Conservation (phyloP, 2,797 vertebrate species). For the Falco rusticolus region DNA sequence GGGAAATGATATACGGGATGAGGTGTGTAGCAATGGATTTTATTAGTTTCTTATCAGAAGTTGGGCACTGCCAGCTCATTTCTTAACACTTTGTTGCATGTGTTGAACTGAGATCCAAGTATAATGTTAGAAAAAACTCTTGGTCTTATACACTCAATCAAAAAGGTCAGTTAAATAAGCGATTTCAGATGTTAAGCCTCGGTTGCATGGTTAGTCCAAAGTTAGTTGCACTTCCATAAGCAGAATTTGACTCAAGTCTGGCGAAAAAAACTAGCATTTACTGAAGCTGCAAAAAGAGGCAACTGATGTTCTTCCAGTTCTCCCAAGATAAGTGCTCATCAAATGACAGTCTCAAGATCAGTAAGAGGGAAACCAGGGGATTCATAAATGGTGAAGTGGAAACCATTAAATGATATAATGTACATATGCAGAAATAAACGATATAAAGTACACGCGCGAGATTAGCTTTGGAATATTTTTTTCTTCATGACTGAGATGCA, state of each 20-base stretch:
- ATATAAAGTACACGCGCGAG: not conserved
- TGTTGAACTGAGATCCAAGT: not conserved
- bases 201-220: not conserved
- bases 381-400: not conserved
- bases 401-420: not conserved
- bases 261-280: fast-evolving
- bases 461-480: not conserved
- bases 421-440: not conserved
- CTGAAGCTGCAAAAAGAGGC: not conserved
- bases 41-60: not conserved
- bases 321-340: not conserved
- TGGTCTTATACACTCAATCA: not conserved
- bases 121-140: not conserved
- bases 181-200: not conserved
- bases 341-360: not conserved
- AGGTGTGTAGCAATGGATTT: not conserved
- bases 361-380: not conserved
- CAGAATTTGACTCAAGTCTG: not conserved
- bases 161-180: not conserved
- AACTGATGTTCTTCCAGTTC: not conserved
- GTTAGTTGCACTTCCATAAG: not conserved
- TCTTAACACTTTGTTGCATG: not conserved
- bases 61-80: not conserved
- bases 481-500: not conserved
- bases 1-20: not conserved